Conservation (phyloP, 1,140 invertebrate genomes). For the Ceratosolen fusciceps region DNA sequence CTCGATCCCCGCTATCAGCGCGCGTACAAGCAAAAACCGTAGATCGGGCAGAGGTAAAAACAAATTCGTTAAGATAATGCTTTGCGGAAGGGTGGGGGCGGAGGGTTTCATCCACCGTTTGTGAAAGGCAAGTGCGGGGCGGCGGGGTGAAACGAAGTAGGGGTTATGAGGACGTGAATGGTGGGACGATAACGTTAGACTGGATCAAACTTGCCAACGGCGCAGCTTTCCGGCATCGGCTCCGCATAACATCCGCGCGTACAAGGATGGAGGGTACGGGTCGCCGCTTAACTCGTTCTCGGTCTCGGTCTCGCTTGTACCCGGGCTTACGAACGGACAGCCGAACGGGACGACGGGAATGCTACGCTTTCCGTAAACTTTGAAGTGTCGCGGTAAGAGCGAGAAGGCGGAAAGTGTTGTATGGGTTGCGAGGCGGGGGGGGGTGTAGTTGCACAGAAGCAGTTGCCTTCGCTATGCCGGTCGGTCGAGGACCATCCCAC, state of each 20-base stretch:
- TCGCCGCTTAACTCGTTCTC: not conserved
- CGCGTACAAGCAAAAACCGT: not conserved
- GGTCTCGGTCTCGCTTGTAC: not conserved
- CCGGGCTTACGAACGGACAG: not conserved
- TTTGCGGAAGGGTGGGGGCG: not conserved
- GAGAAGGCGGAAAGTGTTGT: not conserved
- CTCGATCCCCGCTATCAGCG: too few relatives aligned
- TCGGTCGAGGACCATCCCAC: too few relatives aligned
- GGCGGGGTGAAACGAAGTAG: not conserved
- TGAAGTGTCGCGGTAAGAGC: conserved; percentile 22
- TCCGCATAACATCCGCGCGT: conserved; percentile 27
- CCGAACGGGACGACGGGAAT: not conserved
- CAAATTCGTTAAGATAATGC: conserved; percentile 3
- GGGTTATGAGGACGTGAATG: conserved; percentile 26
- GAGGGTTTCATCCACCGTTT: conserved; percentile 12
- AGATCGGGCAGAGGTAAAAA: not conserved
- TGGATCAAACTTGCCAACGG: conserved; percentile 41
- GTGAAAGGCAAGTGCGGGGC: too few relatives aligned
- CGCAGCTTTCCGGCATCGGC: conserved; percentile 19
- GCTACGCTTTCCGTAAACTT: conserved; percentile 42
- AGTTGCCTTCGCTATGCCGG: too few relatives aligned
- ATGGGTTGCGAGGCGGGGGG: too few relatives aligned
- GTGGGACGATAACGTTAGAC: conserved; percentile 1
- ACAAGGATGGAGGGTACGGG: not conserved
- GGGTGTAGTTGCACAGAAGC: too few relatives aligned